A percentile compares a stretch with the other conserved stretches of the same genome.
Evolutionary conservation across 2,888 invertebrate species (phyloP).

Genomic region (Nomada lathburiana): DNA sequence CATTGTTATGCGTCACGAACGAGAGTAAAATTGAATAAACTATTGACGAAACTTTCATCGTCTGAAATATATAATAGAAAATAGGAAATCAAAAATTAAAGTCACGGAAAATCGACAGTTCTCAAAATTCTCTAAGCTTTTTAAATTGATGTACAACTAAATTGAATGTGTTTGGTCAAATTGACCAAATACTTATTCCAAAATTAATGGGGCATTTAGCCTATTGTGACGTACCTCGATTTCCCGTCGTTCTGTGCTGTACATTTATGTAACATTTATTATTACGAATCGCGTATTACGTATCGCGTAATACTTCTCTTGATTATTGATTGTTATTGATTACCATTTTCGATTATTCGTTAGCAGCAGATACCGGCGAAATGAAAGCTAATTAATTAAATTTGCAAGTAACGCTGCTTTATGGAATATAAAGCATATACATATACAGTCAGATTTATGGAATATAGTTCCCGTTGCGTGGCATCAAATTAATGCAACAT

Average conservation of each 20-base stretch:
- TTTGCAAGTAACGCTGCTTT: background rate
- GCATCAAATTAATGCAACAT: no score
- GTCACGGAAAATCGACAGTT: background rate
- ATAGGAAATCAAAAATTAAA: background rate
- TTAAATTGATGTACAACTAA: no score
- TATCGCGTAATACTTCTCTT: background rate
- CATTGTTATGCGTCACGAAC: constrained; percentile 1
- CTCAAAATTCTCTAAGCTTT: background rate
- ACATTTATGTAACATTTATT: no score
- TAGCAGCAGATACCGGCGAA: background rate
- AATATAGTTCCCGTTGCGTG: no score
- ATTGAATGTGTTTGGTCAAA: no score
- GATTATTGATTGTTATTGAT: constrained; percentile 9
- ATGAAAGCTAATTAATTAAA: background rate
- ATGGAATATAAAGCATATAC: no score
- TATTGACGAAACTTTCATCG: background rate
- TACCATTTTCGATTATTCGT: constrained; percentile 19
- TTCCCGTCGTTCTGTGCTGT: no score
- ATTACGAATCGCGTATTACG: no score
- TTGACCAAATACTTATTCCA: no score
- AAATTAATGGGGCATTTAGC: background rate
- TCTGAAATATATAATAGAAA: background rate
- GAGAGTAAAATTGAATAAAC: constrained; percentile 4
- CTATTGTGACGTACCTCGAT: background rate
- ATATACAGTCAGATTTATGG: no score